Base-by-base conservation (phyloP, 2,797 vertebrate genomes). In the Pelodytes ibericus region DNA sequence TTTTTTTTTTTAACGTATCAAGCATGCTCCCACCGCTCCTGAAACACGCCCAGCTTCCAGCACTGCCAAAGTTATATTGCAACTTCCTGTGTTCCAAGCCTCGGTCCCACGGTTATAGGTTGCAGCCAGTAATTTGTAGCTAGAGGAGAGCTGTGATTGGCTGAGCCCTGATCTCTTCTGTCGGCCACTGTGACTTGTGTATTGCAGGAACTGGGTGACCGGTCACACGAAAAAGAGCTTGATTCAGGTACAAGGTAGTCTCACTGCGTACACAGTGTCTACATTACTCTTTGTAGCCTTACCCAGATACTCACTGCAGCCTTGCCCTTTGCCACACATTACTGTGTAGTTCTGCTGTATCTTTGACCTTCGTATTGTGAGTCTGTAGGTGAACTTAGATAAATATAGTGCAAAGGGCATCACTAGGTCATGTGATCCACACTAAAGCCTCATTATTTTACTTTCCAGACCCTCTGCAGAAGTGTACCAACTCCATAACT, bases 341-440 rank as follows among this genome's bases (percentile, higher is more conserved):
- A 36, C 2, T 4, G 15, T 49, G 27, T 31, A n/a, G 24, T 36
- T 24, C 15, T 73, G 25, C 25, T 44, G 13, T 31, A 57, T 61
- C 18, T 16, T 4, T 61, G 65, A 69, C 58, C 65, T 69, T 70
- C 53, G 47, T 0, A 15, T 15, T 15, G 4, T 68, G 36, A 33
- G 25, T n/a, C 27, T 20, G 20, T n/a, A n/a, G 31, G 57, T 63
- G 44, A 70, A 62, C 65, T 68, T 68, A 9, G 22, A n/a, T n/a
- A 13, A 56, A 65, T 71, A 51, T 49, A 16, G 75, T n/a, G 68
- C 60, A 71, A 77, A 77, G 75, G 67, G 26, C 24, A 71, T 13
- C 10, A 62, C 2, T 60, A 31, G 31, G 18, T 26, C 20, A 1
- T 24, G n/a, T 15, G 10, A 31, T 18, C 3, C 58, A 16, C 3